Conservation (phyloP, 2,113 vertebrate species). For the Erythrocebus patas region DNA sequence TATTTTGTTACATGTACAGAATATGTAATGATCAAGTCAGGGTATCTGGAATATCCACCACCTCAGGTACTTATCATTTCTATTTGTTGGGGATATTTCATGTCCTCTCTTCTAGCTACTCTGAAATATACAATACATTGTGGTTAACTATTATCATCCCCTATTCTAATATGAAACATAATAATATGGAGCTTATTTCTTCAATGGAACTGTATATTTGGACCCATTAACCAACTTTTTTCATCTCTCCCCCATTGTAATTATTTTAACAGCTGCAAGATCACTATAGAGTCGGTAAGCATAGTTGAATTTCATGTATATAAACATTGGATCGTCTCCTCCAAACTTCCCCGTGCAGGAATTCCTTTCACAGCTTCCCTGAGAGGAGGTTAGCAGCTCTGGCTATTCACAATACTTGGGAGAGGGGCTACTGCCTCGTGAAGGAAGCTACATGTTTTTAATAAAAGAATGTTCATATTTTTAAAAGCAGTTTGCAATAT, state of each 20-base stretch:
- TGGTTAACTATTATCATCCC: background rate
- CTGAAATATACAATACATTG: background rate
- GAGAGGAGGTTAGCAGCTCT: background rate
- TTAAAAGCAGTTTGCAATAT: constrained; percentile 4
- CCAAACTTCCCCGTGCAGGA: background rate
- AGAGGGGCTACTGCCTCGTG: background rate
- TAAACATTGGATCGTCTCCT: background rate
- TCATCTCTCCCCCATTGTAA: background rate
- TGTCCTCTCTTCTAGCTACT: background rate
- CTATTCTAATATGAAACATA: too few species aligned
- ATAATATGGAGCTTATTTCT: background rate
- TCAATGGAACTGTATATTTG: background rate
- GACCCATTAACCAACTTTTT: background rate
- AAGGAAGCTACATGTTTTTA: constrained; percentile 1
- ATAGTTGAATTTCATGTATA: background rate
- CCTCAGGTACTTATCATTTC: background rate
- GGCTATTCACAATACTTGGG: background rate
- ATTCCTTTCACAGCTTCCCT: background rate
- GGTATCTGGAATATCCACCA: background rate
- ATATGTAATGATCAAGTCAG: background rate
- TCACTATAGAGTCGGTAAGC: background rate
- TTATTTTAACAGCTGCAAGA: background rate
- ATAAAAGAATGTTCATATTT: constrained; percentile 35
- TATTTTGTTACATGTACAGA: background rate
- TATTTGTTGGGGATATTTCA: background rate